These are phyloP conservation scores for Adelphocoris suturalis DNA, from an alignment of 2,888 invertebrate genomes.

Conservation along the genomic window DNA sequence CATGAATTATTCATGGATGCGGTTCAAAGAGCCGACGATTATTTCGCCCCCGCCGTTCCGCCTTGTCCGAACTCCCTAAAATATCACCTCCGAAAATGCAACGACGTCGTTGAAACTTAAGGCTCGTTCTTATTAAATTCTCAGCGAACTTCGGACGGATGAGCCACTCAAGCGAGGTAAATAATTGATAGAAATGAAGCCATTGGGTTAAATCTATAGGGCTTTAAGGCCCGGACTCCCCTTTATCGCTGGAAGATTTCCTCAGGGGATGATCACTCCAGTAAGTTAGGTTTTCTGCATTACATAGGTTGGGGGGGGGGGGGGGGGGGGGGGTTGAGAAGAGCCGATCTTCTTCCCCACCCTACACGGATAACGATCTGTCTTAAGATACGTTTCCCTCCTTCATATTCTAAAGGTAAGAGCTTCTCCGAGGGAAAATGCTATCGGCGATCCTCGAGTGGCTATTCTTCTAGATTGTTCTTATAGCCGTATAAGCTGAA, in stretches of 20 bases:
- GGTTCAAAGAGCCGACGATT: not conserved
- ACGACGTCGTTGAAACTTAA: not conserved
- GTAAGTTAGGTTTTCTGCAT: conserved; percentile 19
- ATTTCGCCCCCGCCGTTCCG: not conserved
- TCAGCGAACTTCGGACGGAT: conserved; percentile 39
- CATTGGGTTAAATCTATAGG: conserved; percentile 51
- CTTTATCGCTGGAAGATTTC: conserved; percentile 54
- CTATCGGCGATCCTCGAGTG: not conserved
- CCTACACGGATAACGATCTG: conserved; percentile 1
- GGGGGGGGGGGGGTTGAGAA: not conserved
- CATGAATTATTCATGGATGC: not conserved
- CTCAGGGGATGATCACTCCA: conserved; percentile 53
- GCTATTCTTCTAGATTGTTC: not conserved
- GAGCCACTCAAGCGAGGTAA: conserved; percentile 53
- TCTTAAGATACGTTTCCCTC: not conserved
- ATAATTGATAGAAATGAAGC: conserved; percentile 65
- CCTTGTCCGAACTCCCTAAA: not conserved
- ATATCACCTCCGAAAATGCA: not conserved
- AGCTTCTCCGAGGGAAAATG: not conserved
- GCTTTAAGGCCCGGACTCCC: not conserved
- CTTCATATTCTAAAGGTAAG: not conserved
- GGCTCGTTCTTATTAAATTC: conserved; percentile 41
- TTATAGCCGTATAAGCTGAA: not conserved
- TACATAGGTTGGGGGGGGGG: not conserved
- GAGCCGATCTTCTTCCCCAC: not conserved